Percentiles rank a stretch among this genome's conserved stretches.
These are phyloP conservation scores for Bombus waltoni DNA, from an alignment of 1,140 invertebrate species.

Conservation along the genomic window DNA sequence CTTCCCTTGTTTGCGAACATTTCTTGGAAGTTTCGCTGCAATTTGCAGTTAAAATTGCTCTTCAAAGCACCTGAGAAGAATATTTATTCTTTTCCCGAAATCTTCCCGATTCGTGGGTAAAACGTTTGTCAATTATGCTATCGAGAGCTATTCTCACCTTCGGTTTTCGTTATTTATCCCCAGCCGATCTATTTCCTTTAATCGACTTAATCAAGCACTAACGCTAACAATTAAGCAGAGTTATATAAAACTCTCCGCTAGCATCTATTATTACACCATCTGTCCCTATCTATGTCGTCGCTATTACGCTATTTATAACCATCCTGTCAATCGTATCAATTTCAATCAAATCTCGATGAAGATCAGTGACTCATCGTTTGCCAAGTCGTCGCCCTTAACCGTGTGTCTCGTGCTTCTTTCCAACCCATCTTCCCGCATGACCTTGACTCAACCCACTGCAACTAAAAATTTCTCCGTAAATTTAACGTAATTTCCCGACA, in stretches of 20 bases:
- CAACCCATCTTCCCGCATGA: background rate
- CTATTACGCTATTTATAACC: constrained; percentile 7
- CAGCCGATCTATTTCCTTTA: background rate
- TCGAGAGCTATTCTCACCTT: background rate
- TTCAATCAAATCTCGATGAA: constrained; percentile 4
- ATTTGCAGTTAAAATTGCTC: too few relatives aligned
- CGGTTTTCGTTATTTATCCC: background rate
- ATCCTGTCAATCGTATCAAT: constrained; percentile 8
- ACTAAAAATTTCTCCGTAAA: background rate
- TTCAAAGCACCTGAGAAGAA: too few relatives aligned
- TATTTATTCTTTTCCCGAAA: too few relatives aligned
- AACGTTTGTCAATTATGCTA: background rate
- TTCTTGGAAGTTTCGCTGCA: too few relatives aligned
- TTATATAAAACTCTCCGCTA: constrained; percentile 9
- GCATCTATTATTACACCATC: constrained; percentile 21
- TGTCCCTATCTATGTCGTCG: background rate
- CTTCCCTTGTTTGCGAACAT: too few relatives aligned
- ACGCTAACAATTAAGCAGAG: background rate
- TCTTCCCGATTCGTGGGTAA: background rate
- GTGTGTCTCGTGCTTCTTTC: background rate
- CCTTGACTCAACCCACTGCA: background rate
- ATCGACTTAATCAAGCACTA: background rate
- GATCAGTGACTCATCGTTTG: background rate
- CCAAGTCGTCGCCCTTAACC: background rate
- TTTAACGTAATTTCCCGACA: background rate